Evolutionary conservation across 1,140 invertebrate genomes (phyloP).

Genomic region (Diachasma alloeum): DNA sequence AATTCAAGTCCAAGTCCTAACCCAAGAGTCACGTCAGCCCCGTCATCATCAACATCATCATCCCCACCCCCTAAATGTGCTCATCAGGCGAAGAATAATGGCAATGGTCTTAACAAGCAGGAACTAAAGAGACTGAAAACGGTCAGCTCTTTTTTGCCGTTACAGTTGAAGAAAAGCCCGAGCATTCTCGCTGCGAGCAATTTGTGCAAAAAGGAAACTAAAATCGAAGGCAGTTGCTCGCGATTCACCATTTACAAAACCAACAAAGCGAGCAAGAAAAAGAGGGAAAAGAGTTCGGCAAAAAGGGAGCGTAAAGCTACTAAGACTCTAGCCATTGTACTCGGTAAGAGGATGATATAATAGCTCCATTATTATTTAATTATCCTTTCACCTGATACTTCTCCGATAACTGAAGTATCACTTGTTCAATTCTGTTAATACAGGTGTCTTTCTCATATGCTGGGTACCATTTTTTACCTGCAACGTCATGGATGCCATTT

Average conservation of each 20-base stretch:
- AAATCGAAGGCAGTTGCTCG: conserved; percentile 71
- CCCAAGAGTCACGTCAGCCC: conserved; percentile 52
- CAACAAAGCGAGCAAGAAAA: conserved; percentile 93
- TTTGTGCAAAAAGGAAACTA: conserved; percentile 70
- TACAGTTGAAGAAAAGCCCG: conserved; percentile 51
- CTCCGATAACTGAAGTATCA: not conserved
- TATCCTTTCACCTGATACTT: conserved; percentile 19
- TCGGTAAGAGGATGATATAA: conserved; percentile 72
- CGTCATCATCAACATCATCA: conserved; percentile 57
- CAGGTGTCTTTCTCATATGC: conserved; percentile 95
- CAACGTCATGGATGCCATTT: conserved; percentile 90
- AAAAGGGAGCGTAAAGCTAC: conserved; percentile 98
- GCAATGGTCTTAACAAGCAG: conserved; percentile 52
- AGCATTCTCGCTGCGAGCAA: conserved; percentile 48
- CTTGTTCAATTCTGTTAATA: conserved; percentile 17
- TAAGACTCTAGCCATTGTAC: conserved; percentile 97
- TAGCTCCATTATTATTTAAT: conserved; percentile 12
- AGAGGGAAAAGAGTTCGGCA: conserved; percentile 92
- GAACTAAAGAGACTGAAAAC: conserved; percentile 58
- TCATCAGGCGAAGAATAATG: conserved; percentile 54
- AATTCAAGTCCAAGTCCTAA: conserved; percentile 60
- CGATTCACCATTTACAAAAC: conserved; percentile 92
- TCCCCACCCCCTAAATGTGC: conserved; percentile 47
- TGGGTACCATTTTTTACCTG: conserved; percentile 98
- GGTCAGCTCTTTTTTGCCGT: conserved; percentile 53